A percentile compares a stretch with the other conserved stretches of the same genome.
Conservation (phyloP, 2,113 vertebrate species). For the Spermophilus dauricus region DNA sequence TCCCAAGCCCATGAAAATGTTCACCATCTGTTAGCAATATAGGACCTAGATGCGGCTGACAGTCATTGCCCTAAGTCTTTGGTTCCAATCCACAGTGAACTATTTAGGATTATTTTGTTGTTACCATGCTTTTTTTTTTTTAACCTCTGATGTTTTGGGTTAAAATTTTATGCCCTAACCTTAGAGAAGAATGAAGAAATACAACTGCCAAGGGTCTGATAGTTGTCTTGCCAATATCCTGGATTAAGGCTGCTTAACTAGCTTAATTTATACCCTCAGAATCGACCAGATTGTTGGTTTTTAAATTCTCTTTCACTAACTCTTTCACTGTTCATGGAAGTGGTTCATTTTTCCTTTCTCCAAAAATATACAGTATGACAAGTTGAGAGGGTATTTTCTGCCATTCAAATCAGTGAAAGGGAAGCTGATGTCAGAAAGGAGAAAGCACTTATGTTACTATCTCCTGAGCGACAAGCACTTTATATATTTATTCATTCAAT, state of each 20-base stretch:
- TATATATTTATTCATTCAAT: constrained; percentile 72
- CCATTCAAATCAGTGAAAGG: constrained; percentile 83
- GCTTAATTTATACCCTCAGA: constrained; percentile 83
- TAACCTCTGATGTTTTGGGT: constrained; percentile 62
- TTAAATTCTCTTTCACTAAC: constrained; percentile 82
- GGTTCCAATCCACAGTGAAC: constrained; percentile 71
- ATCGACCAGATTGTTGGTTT: constrained; percentile 83
- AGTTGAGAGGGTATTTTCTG: constrained; percentile 84
- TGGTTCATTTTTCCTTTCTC: constrained; percentile 84
- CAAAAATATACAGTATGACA: constrained; percentile 84
- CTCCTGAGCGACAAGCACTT: constrained; percentile 72
- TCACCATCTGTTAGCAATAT: constrained; percentile 83
- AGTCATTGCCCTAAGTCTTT: constrained; percentile 62
- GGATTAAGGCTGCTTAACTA: constrained; percentile 81
- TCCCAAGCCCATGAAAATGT: constrained; percentile 74
- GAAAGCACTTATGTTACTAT: constrained; percentile 80
- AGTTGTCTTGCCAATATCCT: constrained; percentile 78
- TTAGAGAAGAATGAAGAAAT: constrained; percentile 70
- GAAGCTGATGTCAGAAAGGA: constrained; percentile 82
- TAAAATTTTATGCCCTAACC: constrained; percentile 64
- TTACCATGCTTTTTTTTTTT: constrained; percentile 37
- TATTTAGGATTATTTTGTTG: constrained; percentile 74
- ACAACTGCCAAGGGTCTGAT: constrained; percentile 61
- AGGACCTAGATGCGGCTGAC: constrained; percentile 67
- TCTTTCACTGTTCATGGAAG: constrained; percentile 81